Conservation (phyloP, 2,113 vertebrate species). For the Crotophaga sulcirostris region DNA sequence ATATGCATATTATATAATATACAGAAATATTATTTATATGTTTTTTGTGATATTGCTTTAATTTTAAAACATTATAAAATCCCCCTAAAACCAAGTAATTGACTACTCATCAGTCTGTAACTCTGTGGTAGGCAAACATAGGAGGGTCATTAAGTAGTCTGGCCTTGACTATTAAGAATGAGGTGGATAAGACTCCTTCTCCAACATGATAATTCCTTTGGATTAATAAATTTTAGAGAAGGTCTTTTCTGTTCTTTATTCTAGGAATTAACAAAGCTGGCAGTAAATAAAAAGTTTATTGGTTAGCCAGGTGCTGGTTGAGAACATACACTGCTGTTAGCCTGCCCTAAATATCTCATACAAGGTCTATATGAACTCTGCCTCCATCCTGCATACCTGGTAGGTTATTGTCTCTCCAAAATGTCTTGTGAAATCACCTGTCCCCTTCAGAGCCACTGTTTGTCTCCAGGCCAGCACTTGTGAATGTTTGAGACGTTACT, state of each 20-base stretch:
- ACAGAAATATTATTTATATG: not conserved
- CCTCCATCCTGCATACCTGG: not conserved
- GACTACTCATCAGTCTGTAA: not conserved
- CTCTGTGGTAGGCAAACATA: not conserved
- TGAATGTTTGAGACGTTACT: not conserved
- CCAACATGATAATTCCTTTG: not conserved
- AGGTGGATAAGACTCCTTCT: not conserved
- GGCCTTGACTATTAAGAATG: not conserved
- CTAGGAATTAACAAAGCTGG: not conserved
- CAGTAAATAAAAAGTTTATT: not conserved
- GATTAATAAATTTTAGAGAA: not conserved
- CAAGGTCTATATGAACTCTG: not conserved
- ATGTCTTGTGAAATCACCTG: rapidly evolving
- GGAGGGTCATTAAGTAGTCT: not conserved
- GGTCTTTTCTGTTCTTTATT: not conserved
- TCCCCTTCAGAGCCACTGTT: not conserved
- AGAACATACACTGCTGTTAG: not conserved
- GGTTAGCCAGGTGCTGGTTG: not conserved
- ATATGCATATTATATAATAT: not conserved
- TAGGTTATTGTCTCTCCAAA: not conserved
- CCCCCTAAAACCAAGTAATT: not conserved
- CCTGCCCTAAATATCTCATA: not conserved
- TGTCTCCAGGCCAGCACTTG: not conserved
- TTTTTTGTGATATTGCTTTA: not conserved
- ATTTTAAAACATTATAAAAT: not conserved